phyloP scores from a whole-genome alignment of 1,140 invertebrate species.

The Drosophila albomicans region DNA sequence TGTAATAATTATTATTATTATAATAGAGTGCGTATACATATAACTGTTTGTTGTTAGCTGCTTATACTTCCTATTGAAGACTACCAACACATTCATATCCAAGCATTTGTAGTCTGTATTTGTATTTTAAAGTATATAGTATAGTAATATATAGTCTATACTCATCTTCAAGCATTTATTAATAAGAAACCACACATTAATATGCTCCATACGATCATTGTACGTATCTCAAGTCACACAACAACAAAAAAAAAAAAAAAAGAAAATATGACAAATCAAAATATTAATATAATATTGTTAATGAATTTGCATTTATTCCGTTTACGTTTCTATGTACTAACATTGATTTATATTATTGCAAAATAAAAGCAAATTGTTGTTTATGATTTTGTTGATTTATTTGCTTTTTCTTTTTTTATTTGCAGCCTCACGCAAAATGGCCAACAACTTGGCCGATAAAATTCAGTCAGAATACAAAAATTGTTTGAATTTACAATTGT shows the following conservation, averaged over 20 bases:
- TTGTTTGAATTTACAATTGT: conserved; percentile 56
- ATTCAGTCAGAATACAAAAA: conserved; percentile 35
- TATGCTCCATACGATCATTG: conserved; percentile 23
- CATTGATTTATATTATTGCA: conserved; percentile 21
- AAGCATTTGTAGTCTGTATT: conserved; percentile 64
- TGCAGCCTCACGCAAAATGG: conserved; percentile 69
- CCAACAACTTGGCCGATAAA: conserved; percentile 63
- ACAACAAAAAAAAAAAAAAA: neutral
- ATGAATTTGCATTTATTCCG: conserved; percentile 16
- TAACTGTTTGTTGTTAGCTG: conserved; percentile 83
- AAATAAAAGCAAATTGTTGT: conserved; percentile 14
- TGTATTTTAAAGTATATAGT: conserved; percentile 48
- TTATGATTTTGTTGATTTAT: conserved; percentile 28
- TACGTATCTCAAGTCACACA: conserved; percentile 16
- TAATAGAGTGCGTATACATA: conserved; percentile 57
- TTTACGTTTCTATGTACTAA: conserved; percentile 17
- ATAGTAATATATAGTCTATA: conserved; percentile 14
- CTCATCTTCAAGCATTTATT: conserved; percentile 36
- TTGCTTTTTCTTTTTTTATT: conserved; percentile 45
- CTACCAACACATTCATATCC: conserved; percentile 69
- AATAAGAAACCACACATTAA: conserved; percentile 24
- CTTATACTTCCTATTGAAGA: conserved; percentile 82
- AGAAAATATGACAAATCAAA: conserved; percentile 33
- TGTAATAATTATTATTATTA: conserved; percentile 36
- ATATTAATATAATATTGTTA: conserved; percentile 28